Percentiles rank a stretch among this genome's conserved stretches.
Conservation (phyloP, 2,797 vertebrate species). For the Monodelphis domestica region DNA sequence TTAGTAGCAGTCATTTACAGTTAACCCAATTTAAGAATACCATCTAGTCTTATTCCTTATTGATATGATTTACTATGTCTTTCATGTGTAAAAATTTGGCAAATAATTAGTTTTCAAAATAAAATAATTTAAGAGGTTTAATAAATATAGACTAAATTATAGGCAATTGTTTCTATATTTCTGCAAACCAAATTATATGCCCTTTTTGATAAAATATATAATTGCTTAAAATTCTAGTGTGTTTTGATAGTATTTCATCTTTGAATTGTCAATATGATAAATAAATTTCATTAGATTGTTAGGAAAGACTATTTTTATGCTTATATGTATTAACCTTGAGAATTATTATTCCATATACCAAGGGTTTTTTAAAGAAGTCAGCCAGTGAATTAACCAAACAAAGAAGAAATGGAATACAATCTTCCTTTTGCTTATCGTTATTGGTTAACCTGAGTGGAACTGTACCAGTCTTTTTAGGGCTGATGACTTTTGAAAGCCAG, state of each 20-base stretch:
- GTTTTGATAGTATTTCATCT: not conserved
- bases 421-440: not conserved
- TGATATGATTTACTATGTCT: not conserved
- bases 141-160: not conserved
- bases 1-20: not conserved
- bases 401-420: no score
- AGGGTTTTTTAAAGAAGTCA: not conserved
- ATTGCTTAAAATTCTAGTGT: not conserved
- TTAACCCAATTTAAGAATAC: not conserved
- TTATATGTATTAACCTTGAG: not conserved
- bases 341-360: not conserved
- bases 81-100: not conserved
- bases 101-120: constrained; percentile 36
- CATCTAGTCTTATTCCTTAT: not conserved
- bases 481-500: not conserved
- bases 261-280: not conserved
- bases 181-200: not conserved
- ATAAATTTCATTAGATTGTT: not conserved
- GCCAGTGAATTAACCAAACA: not conserved
- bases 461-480: not conserved
- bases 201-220: not conserved
- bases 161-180: not conserved
- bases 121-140: not conserved
- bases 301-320: not conserved
- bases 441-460: not conserved